Evolutionary conservation across 2,797 vertebrate genomes (phyloP), one percentile per base, ranked within the genome.

Genomic region (Dendrocincla fuliginosa): DNA sequence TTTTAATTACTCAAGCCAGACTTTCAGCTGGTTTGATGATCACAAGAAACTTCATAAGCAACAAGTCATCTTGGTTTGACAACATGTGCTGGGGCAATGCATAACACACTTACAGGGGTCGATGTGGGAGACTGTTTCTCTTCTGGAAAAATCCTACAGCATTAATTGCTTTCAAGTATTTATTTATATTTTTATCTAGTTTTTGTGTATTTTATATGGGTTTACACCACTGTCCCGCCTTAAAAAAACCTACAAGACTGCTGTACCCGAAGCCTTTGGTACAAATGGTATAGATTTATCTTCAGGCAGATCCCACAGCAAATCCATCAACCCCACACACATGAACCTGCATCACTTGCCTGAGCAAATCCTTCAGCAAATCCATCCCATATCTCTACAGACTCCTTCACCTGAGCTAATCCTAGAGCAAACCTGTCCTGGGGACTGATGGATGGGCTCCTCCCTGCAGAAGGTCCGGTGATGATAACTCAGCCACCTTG

Each of bases 1-100:
- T 97, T 98, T 98, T 97, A 97, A 97, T 98, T 98, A 97, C 96
- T 97, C 92, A 95, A 97, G 78, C 89, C 91, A 97, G 95, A 76
- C 87, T 95, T 93, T 97, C 84, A 97, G 86, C 89, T 96, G 94
- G 88, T 95, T 97, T 95, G 85, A 89, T 91, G 74, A 96, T 96
- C 93, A 94, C 56, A 96, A 92, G 84, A 89, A 95, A 85, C 77
- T 97, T 76, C 63, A 74, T 60, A 89, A 97, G 94, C 70, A 95
- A 92, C 80, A 95, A 95, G 74, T 96, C 95, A 82, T 94, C 80
- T 86, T 76, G 37, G 86, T 91, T 94, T 89, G 67, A 77, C 57
- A 96, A 59, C 46, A 22, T 2, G 37, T 46, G 68, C 57, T 47
- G 47, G 64, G 15, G 65, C 76, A 84, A 74, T 64, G 63, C 47